Percentiles rank a stretch among this genome's conserved stretches.
phyloP scores from a whole-genome alignment of 92 coral and sea anemone species.

The Muricea muricata region DNA sequence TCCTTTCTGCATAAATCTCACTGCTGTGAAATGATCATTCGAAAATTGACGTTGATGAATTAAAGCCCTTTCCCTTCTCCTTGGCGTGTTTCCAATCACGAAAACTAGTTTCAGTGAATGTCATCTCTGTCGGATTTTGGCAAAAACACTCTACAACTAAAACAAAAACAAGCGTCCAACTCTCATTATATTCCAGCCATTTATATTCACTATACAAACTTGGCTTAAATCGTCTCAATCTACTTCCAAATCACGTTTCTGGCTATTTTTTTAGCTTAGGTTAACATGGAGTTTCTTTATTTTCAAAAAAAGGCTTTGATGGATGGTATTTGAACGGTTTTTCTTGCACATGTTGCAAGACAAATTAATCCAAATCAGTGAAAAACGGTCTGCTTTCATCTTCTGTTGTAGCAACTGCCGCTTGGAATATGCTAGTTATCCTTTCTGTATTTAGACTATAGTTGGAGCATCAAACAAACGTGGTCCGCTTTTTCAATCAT shows the following conservation, averaged over 20 bases:
- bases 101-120: conserved; percentile 21
- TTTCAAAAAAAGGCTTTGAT: neutral
- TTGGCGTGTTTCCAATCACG: conserved; percentile 32
- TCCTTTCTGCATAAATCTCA: neutral
- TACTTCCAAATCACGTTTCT: conserved; percentile 10
- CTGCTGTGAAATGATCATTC: conserved; percentile 28
- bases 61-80: conserved; percentile 35
- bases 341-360: neutral
- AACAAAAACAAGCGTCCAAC: conserved; percentile 32
- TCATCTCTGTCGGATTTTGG: conserved; percentile 14
- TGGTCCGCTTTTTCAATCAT: conserved; percentile 5
- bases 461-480: neutral
- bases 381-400: conserved; percentile 13
- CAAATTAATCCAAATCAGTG: neutral
- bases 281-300: conserved; percentile 7
- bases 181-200: conserved; percentile 25
- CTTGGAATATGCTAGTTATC: conserved; percentile 4
- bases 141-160: conserved; percentile 27
- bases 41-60: conserved; percentile 22
- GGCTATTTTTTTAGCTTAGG: conserved; percentile 11
- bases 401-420: neutral
- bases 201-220: neutral
- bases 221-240: neutral
- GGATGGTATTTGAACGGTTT: neutral
- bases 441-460: conserved; percentile 8